Base-by-base conservation (phyloP, 2,888 invertebrate species). In the Alentia gelatinosa region DNA sequence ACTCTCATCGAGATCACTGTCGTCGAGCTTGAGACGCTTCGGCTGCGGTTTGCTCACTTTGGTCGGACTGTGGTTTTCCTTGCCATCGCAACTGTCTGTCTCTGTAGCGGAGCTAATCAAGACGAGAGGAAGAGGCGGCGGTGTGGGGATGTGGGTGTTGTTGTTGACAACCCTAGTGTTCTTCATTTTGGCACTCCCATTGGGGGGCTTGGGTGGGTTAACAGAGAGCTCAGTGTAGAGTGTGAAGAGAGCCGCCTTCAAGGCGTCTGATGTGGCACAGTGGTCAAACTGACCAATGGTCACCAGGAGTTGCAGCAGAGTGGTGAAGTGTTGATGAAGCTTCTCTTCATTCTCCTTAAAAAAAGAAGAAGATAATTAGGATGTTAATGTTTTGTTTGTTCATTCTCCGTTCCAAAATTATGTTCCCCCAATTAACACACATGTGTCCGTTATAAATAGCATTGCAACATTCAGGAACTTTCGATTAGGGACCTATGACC, bases 201-300 rank as follows among this genome's bases (percentile, higher is more conserved):
- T n/a, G n/a, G n/a, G n/a, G n/a, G n/a, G n/a, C n/a, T n/a, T n/a
- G n/a, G n/a, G n/a, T n/a, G 30, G 86, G 35, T 89, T 23, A 0
- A 19, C 50, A 9, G 56, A 35, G 56, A 89, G 89, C 39, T 63
- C 19, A 9, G 30, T 37, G 39, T 89, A 89, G 19, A 89, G 39
- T 4, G 23, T 37, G 39, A n/a, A 63, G 5, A 89, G 56, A n/a
- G 89, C 89, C 15, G 23, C n/a, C 56, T 63, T 89, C 30, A 89
- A 15, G 26, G 35, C 0, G 35, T 1, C n/a, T 5, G 89, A 63
- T 26, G 89, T 63, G 37, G 56, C 35, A 1, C 63, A 89, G 63
- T 89, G 89, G 89, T 89, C 63, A 35, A 89, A 89, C 89, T 89
- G 89, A 23, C 89, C 89, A 89, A 89, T 89, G 39, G 63, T 37